phyloP scores from a whole-genome alignment of 2,797 vertebrate genomes.

The Phyllotis vaccarum region DNA sequence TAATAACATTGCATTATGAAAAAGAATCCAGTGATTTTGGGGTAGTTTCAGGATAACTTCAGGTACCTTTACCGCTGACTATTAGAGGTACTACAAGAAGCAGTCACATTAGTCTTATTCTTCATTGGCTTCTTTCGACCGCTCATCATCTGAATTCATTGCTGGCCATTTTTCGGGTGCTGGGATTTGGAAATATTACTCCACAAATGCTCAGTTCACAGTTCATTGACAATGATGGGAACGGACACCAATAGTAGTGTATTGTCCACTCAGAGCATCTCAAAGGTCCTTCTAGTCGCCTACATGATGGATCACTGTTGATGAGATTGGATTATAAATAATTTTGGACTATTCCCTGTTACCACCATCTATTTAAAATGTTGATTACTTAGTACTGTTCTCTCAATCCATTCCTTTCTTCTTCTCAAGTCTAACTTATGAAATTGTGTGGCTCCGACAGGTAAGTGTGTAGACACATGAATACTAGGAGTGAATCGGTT shows the following conservation, averaged over 20 bases:
- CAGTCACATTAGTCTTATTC: not conserved
- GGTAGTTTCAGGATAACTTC: constrained; percentile 3
- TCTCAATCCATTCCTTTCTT: not conserved
- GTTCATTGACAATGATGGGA: not conserved
- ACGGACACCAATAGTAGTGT: not conserved
- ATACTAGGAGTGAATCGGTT: not conserved
- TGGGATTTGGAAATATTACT: constrained; percentile 17
- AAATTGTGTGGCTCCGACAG: not conserved
- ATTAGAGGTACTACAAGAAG: not conserved
- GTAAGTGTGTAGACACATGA: not conserved
- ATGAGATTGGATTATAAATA: not conserved
- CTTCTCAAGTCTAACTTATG: not conserved
- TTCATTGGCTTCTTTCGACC: not conserved
- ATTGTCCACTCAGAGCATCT: not conserved
- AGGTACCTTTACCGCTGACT: constrained; percentile 35
- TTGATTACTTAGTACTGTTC: not conserved
- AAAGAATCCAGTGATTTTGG: not conserved
- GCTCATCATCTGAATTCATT: constrained; percentile 14
- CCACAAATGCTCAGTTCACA: constrained; percentile 34
- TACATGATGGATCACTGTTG: not conserved
- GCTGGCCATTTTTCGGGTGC: not conserved
- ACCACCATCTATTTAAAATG: not conserved
- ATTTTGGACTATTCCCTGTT: not conserved
- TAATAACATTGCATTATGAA: not conserved
- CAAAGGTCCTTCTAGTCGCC: not conserved